phyloP scores from a whole-genome alignment of 2,113 vertebrate genomes.

The Myotis brandtii region DNA sequence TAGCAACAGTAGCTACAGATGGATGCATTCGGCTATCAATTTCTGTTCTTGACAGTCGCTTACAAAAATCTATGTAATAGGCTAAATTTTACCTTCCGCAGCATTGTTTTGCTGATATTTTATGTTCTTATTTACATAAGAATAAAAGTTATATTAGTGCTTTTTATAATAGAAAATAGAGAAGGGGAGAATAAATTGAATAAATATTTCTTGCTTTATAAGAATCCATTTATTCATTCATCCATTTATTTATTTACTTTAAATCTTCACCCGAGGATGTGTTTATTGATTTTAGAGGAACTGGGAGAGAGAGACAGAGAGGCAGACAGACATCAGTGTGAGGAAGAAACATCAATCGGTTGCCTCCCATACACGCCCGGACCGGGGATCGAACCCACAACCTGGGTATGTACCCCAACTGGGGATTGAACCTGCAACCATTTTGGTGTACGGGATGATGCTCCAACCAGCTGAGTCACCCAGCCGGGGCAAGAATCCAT shows the following conservation, averaged over 20 bases:
- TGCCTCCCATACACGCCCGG: neutral
- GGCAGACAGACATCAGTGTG: no score
- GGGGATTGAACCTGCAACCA: neutral
- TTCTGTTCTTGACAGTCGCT: slow-evolving; percentile 10
- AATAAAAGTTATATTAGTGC: neutral
- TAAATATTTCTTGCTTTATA: slow-evolving; percentile 14
- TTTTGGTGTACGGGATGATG: neutral
- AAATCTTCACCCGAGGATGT: neutral
- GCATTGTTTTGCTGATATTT: neutral
- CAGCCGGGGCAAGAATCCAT: neutral
- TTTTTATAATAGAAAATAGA: neutral
- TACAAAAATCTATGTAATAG: neutral
- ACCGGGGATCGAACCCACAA: neutral
- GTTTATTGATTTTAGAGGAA: neutral
- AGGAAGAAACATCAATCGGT: neutral
- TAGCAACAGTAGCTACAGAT: neutral
- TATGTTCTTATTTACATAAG: slow-evolving; percentile 21
- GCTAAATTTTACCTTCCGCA: neutral
- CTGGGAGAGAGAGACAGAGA: no score
- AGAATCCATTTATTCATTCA: neutral
- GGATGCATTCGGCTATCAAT: neutral
- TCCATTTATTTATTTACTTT: neutral
- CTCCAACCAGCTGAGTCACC: neutral
- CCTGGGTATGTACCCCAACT: no score
- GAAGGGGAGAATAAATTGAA: neutral